A percentile compares a stretch with the other conserved stretches of the same genome.
These are phyloP conservation scores for Opisthocomus hoazin DNA, from an alignment of 2,113 vertebrate species.

Conservation along the genomic window DNA sequence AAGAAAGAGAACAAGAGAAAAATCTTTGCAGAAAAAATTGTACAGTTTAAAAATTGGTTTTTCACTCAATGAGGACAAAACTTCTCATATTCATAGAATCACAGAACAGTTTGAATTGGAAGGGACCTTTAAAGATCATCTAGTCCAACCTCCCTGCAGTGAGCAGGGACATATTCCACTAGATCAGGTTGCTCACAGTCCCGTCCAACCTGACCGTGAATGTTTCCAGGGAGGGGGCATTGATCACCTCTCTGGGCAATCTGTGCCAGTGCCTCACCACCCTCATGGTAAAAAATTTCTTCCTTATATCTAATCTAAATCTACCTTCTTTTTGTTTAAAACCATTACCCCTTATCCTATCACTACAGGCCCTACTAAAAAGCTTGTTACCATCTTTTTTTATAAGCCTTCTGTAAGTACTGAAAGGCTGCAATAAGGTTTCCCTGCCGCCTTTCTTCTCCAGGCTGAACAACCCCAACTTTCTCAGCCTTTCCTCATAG, in stretches of 20 bases:
- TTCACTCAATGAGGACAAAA: neutral
- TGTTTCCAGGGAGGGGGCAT: neutral
- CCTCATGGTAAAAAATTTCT: neutral
- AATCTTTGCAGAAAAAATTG: neutral
- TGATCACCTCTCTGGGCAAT: neutral
- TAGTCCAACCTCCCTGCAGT: neutral
- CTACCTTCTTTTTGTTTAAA: neutral
- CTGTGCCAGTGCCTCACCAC: neutral
- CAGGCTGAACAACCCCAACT: neutral
- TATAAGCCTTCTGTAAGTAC: neutral
- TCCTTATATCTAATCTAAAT: neutral
- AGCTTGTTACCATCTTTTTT: neutral
- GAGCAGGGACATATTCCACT: neutral
- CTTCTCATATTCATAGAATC: neutral
- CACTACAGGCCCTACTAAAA: accelerated
- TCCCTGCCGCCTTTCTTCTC: neutral
- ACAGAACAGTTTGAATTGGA: neutral
- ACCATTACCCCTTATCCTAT: neutral
- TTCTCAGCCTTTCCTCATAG: neutral
- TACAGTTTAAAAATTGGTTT: neutral
- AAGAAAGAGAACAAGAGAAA: neutral
- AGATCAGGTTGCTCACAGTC: neutral
- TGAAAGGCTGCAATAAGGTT: accelerated
- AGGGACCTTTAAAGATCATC: neutral
- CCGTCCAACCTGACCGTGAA: neutral